Evolutionary conservation across 2,797 vertebrate species (phyloP).

Genomic region (Acanthiza pusilla): DNA sequence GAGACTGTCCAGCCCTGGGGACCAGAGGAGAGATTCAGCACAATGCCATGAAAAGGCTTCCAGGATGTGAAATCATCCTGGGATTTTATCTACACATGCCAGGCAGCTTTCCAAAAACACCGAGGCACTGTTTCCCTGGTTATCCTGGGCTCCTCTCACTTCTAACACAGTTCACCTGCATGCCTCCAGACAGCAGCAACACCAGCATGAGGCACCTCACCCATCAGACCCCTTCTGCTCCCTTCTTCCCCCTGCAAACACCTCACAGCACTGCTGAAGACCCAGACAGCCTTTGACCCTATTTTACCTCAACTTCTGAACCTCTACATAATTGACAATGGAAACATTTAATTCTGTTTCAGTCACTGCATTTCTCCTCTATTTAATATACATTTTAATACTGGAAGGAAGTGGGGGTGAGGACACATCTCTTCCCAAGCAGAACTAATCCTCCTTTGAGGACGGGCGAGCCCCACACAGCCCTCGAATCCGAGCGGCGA

Average conservation of each 20-base stretch:
- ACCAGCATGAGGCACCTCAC: background rate
- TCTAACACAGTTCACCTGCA: background rate
- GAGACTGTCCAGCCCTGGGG: background rate
- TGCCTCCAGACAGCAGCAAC: background rate
- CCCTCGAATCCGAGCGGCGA: rapidly evolving
- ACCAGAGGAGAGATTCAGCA: background rate
- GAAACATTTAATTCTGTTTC: conserved; percentile 11
- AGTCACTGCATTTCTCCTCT: background rate
- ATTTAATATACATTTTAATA: conserved; percentile 35
- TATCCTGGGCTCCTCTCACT: rapidly evolving
- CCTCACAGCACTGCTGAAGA: background rate
- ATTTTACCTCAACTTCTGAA: background rate
- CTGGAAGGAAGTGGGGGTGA: background rate
- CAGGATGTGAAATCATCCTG: background rate
- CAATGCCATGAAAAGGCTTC: background rate
- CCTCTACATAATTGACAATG: background rate
- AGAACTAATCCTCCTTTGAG: conserved; percentile 50
- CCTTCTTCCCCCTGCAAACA: background rate
- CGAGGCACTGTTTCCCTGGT: background rate
- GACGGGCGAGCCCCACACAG: background rate
- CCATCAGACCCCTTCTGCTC: background rate
- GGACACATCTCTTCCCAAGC: background rate
- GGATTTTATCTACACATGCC: rapidly evolving
- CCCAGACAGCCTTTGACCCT: background rate
- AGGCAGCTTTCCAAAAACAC: background rate